These are phyloP conservation scores for Morinoia aosen DNA, from an alignment of 2,888 invertebrate genomes.

Conservation along the genomic window DNA sequence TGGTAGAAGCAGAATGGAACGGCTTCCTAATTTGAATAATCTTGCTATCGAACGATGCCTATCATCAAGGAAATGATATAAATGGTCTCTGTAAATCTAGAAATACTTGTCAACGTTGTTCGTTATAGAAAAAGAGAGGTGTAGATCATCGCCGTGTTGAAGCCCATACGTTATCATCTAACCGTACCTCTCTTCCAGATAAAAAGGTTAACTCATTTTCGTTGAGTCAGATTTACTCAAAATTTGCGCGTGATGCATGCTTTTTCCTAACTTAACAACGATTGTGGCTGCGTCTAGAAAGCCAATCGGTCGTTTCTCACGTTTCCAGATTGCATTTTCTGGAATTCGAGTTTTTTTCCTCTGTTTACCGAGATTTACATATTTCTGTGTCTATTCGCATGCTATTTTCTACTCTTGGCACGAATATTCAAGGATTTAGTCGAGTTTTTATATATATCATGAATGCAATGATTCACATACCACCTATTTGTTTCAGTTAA, in stretches of 20 bases:
- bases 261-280: not conserved
- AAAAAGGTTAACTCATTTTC: not conserved
- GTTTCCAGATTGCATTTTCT: not conserved
- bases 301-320: not conserved
- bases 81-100: not conserved
- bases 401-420: not conserved
- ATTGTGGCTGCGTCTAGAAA: not conserved
- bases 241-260: not conserved
- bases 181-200: conserved; percentile 3
- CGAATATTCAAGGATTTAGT: not conserved
- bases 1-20: not conserved
- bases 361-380: not conserved
- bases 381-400: not conserved
- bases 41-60: not conserved
- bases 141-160: not conserved
- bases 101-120: not conserved
- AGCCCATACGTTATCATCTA: not conserved
- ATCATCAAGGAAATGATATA: not conserved
- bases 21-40: not conserved
- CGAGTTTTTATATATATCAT: not conserved
- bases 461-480: not conserved
- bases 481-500: not conserved
- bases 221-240: not conserved
- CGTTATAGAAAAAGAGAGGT: not conserved
- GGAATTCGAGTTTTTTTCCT: not conserved